Percentiles rank a stretch among this genome's conserved stretches.
Conservation (phyloP, 2,113 vertebrate species). For the Proterorhinus semilunaris region DNA sequence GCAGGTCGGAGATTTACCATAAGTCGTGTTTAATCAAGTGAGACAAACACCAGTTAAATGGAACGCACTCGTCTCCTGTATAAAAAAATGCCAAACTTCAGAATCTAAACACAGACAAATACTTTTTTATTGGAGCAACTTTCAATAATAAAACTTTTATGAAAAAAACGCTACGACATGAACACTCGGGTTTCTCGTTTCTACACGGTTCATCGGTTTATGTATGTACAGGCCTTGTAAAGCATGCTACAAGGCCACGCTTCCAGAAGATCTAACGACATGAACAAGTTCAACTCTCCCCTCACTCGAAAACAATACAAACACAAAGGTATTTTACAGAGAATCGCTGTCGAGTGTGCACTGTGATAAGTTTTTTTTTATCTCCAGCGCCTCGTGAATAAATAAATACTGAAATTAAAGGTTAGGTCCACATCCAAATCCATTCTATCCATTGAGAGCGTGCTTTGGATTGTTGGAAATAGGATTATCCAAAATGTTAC, state of each 20-base stretch:
- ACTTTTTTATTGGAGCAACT: conserved; percentile 73
- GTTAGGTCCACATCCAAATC: too few species aligned
- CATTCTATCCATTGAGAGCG: too few species aligned
- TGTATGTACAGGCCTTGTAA: neutral
- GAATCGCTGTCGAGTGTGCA: conserved; percentile 14
- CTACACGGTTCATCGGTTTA: neutral
- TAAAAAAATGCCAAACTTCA: too few species aligned
- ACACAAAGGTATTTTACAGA: conserved; percentile 1
- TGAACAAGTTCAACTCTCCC: conserved; percentile 21
- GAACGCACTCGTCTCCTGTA: too few species aligned
- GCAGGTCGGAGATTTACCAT: too few species aligned
- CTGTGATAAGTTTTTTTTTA: neutral
- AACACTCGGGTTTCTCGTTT: conserved; percentile 53
- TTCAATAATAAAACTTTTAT: conserved; percentile 69
- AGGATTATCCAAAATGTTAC: too few species aligned
- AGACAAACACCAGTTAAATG: too few species aligned
- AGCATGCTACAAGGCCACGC: neutral
- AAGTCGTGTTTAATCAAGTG: too few species aligned
- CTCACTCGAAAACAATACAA: conserved; percentile 41
- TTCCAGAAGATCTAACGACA: conserved; percentile 52
- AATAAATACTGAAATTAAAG: too few species aligned
- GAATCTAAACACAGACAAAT: conserved; percentile 13
- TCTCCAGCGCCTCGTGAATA: too few species aligned
- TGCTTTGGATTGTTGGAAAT: too few species aligned
- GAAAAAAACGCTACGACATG: conserved; percentile 69